These are phyloP conservation scores for Myotis planiceps DNA, from an alignment of 2,797 vertebrate species.

Conservation along the genomic window DNA sequence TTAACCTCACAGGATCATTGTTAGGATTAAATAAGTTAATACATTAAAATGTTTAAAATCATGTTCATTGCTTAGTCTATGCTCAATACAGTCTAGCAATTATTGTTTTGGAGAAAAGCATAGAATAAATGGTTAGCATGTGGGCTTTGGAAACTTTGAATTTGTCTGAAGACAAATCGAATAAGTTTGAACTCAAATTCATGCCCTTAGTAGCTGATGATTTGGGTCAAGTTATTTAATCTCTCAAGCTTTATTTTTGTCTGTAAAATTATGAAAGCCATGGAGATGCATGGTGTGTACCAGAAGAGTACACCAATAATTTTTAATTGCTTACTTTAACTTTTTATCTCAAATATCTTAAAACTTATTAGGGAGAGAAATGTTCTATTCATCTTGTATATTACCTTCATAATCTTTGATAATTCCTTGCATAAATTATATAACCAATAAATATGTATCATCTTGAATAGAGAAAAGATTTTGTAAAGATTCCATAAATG, in stretches of 20 bases:
- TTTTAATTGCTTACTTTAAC: not conserved
- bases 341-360: not conserved
- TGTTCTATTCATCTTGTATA: not conserved
- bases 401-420: not conserved
- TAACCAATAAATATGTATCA: not conserved
- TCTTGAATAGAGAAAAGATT: not conserved
- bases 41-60: not conserved
- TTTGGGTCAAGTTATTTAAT: not conserved
- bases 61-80: not conserved
- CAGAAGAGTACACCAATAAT: not conserved
- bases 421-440: not conserved
- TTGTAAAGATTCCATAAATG: not conserved
- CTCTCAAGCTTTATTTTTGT: not conserved
- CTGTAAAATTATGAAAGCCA: not conserved
- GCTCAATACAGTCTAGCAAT: not conserved
- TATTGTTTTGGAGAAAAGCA: not conserved
- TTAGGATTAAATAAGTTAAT: not conserved
- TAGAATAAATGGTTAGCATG: not conserved
- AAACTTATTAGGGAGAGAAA: not conserved
- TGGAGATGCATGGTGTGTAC: not conserved
- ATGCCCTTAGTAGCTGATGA: not conserved
- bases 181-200: not conserved
- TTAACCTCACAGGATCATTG: not conserved
- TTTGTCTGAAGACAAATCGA: not conserved
- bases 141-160: not conserved